Percentiles rank a stretch among this genome's conserved stretches.
Evolutionary conservation across 1,140 invertebrate species (phyloP).

Genomic region (Aphelinus atriplicis): DNA sequence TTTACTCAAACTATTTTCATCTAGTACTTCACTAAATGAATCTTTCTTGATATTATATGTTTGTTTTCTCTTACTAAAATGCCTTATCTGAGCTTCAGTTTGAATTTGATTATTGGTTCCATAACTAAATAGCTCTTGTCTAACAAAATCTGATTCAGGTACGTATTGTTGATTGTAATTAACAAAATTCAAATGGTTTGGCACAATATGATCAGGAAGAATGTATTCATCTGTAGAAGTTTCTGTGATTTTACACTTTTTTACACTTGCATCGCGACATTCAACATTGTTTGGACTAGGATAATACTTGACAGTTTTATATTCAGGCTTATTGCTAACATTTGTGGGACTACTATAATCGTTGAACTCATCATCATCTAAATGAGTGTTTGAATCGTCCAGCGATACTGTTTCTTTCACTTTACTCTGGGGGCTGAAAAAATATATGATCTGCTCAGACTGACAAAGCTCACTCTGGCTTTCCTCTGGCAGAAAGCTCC

Average conservation of each 20-base stretch:
- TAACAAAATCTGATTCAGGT: no score
- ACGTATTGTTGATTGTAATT: no score
- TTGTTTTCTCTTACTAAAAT: constrained; percentile 43
- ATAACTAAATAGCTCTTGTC: no score
- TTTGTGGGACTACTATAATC: constrained; percentile 11
- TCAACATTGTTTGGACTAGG: no score
- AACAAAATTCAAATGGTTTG: no score
- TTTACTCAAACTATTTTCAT: not conserved
- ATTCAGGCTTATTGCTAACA: no score
- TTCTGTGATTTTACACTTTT: no score
- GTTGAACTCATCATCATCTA: constrained; percentile 36
- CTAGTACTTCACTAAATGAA: constrained; percentile 21
- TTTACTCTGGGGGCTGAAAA: not conserved
- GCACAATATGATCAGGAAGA: no score
- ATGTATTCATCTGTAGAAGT: no score
- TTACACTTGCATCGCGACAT: no score
- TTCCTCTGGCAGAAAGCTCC: not conserved
- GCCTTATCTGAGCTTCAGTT: not conserved
- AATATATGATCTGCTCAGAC: constrained; percentile 18
- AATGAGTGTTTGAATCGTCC: constrained; percentile 29
- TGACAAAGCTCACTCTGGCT: not conserved
- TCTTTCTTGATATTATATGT: constrained; percentile 32
- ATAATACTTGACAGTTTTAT: no score
- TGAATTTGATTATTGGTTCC: no score
- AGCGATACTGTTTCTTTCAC: not conserved